These are phyloP conservation scores for Formica aserva DNA, from an alignment of 2,888 invertebrate species.

Conservation along the genomic window DNA sequence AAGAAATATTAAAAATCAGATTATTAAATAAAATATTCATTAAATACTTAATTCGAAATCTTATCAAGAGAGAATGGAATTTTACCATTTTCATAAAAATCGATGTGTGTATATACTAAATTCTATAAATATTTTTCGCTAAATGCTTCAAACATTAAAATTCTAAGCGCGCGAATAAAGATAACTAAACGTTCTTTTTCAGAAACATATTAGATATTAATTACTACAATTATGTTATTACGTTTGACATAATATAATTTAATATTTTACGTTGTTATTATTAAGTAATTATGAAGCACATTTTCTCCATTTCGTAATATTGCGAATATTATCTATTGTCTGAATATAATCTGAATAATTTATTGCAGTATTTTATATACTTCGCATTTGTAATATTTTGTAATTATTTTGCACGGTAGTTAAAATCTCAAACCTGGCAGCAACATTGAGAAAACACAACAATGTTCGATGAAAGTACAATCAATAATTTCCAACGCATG, in stretches of 20 bases:
- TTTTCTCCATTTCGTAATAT: neutral
- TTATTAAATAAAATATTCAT: neutral
- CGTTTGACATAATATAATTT: constrained; percentile 16
- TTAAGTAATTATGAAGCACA: constrained; percentile 1
- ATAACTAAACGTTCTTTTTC: neutral
- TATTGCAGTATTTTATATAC: neutral
- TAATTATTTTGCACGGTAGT: constrained; percentile 5
- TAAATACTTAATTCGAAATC: neutral
- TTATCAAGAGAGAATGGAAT: neutral
- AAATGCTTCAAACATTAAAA: neutral
- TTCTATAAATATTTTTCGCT: constrained; percentile 8
- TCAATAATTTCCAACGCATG: constrained; percentile 18
- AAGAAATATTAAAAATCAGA: neutral
- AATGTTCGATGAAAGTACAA: neutral
- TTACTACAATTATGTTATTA: neutral
- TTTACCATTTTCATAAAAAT: neutral
- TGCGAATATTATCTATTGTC: neutral
- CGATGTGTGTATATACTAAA: neutral
- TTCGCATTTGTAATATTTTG: neutral
- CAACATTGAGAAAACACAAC: neutral
- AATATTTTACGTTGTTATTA: neutral
- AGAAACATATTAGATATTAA: constrained; percentile 8
- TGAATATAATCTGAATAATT: constrained; percentile 3
- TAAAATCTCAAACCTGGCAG: neutral
- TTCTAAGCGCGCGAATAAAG: neutral